Evolutionary conservation across 2,888 invertebrate genomes (phyloP).

Genomic region (Meiosimyza platycephala): DNA sequence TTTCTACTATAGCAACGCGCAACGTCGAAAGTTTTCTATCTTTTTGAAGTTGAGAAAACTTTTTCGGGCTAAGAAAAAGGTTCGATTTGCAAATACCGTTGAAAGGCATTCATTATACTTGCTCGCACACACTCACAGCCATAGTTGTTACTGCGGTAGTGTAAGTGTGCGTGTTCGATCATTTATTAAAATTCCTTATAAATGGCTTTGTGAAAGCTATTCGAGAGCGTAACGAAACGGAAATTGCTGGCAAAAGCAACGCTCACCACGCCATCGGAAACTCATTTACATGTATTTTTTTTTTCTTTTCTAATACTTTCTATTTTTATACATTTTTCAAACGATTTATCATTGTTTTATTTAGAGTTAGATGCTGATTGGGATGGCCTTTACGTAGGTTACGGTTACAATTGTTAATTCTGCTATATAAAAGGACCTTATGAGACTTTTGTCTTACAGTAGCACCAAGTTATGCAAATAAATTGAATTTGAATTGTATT

Average conservation of each 20-base stretch:
- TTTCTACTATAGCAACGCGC: not conserved
- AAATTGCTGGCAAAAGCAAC: conserved; percentile 58
- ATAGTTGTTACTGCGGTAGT: not conserved
- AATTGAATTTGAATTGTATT: too few species aligned
- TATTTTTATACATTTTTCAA: too few species aligned
- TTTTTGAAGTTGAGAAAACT: not conserved
- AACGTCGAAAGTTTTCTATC: not conserved
- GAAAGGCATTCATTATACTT: conserved; percentile 27
- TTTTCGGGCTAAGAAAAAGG: conserved; percentile 18
- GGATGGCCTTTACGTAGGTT: too few species aligned
- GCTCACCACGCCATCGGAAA: conserved; percentile 53
- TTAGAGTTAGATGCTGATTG: too few species aligned
- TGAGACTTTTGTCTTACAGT: too few species aligned
- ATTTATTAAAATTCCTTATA: conserved; percentile 34
- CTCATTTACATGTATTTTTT: conserved; percentile 49
- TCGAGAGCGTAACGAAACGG: conserved; percentile 44
- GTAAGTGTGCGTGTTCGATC: conserved; percentile 26
- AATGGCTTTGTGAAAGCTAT: conserved; percentile 17
- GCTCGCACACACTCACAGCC: not conserved
- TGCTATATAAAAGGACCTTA: too few species aligned
- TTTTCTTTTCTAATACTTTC: not conserved
- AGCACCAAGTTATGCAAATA: too few species aligned
- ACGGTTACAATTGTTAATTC: too few species aligned
- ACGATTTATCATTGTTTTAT: too few species aligned
- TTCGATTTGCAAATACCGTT: conserved; percentile 28